These are phyloP conservation scores for Strigamia maritima DNA, from an alignment of 2,888 invertebrate genomes.

Conservation along the genomic window DNA sequence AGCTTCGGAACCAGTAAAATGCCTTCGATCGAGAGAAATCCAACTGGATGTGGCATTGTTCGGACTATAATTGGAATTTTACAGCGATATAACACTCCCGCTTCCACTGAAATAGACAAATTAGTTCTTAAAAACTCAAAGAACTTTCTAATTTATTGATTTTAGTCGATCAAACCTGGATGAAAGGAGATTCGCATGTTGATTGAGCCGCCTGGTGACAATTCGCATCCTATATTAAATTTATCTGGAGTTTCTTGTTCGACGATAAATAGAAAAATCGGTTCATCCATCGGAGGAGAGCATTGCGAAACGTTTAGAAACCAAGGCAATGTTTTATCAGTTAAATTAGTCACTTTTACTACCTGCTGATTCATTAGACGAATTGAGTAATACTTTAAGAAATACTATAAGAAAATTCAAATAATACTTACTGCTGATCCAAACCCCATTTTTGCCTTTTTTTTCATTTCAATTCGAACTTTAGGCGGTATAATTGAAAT, in stretches of 20 bases:
- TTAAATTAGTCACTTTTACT: not conserved
- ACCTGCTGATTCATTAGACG: too few species aligned
- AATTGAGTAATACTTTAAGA: not conserved
- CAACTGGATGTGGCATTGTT: not conserved
- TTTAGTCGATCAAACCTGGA: not conserved
- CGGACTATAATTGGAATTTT: not conserved
- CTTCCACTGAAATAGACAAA: not conserved
- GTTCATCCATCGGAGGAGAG: not conserved
- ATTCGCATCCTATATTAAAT: not conserved
- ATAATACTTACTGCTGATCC: not conserved
- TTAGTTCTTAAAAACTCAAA: too few species aligned
- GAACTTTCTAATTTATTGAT: too few species aligned
- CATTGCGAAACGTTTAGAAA: not conserved
- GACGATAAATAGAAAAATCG: not conserved
- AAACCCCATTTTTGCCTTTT: not conserved
- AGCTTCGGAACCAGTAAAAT: conserved; percentile 17
- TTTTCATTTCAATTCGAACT: not conserved
- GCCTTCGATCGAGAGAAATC: not conserved
- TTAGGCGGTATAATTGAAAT: not conserved
- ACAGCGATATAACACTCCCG: not conserved
- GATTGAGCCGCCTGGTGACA: not conserved
- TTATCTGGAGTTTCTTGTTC: not conserved
- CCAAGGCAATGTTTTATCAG: not conserved
- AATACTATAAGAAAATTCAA: not conserved
- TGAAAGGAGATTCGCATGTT: not conserved